These are phyloP conservation scores for Gila orcuttii DNA, from an alignment of 2,113 vertebrate genomes.

Conservation along the genomic window DNA sequence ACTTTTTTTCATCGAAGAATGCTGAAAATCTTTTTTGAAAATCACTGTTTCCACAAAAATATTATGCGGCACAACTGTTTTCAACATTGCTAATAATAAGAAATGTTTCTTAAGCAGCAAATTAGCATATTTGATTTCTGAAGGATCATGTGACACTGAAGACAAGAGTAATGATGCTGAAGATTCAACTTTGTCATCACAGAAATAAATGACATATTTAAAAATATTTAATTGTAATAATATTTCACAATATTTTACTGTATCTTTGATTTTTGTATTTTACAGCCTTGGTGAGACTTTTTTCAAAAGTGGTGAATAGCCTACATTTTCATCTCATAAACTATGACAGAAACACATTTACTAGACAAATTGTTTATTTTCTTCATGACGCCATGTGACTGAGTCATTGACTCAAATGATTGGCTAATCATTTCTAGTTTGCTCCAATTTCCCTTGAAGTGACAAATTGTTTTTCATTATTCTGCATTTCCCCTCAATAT, in stretches of 20 bases:
- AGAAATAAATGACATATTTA: background rate
- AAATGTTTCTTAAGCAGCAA: background rate
- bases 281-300: background rate
- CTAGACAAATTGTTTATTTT: background rate
- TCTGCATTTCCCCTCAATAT: background rate
- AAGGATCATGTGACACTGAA: background rate
- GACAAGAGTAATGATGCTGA: background rate
- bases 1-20: no score
- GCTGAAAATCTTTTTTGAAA: no score
- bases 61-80: background rate
- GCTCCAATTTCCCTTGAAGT: background rate
- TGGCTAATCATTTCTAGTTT: background rate
- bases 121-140: background rate
- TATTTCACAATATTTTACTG: background rate
- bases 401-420: background rate
- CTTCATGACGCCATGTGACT: background rate
- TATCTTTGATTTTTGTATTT: background rate
- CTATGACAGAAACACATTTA: background rate
- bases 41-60: background rate
- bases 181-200: background rate
- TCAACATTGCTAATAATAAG: background rate
- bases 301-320: background rate
- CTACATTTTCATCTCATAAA: background rate
- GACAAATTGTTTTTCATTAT: background rate
- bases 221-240: background rate